These are phyloP conservation scores for Gallinago nigripennis DNA, from an alignment of 2,797 vertebrate genomes.

Conservation along the genomic window DNA sequence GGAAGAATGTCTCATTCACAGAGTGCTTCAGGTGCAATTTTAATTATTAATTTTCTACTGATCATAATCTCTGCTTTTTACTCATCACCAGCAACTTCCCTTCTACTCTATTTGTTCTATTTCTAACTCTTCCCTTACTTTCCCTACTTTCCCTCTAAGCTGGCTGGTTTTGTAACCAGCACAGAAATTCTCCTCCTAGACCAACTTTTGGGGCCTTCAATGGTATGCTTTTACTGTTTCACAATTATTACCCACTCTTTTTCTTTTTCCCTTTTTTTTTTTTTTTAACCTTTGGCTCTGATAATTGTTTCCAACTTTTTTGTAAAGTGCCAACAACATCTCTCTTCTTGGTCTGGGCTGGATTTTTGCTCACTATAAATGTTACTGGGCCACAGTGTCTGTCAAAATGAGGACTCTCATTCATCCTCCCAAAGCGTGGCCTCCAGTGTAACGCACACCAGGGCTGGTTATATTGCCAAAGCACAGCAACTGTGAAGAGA, in stretches of 20 bases:
- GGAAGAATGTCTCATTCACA: not conserved
- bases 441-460: not conserved
- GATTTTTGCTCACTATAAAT: not conserved
- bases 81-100: not conserved
- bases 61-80: not conserved
- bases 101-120: not conserved
- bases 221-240: not conserved
- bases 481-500: not conserved
- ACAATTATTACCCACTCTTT: not conserved
- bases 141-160: not conserved
- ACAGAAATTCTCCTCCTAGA: not conserved
- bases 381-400: not conserved
- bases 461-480: not conserved
- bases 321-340: not conserved
- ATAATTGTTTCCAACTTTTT: not conserved
- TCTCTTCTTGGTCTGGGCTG: not conserved
- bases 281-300: not conserved
- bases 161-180: not conserved
- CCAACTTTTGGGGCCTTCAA: not conserved
- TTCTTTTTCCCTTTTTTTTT: not conserved
- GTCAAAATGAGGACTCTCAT: not conserved
- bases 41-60: not conserved
- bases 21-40: not conserved
- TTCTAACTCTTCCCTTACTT: not conserved
- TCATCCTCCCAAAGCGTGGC: not conserved